A percentile compares a stretch with the other conserved stretches of the same genome.
These are phyloP conservation scores for Syngnathus rostellatus DNA, from an alignment of 2,797 vertebrate species.

Conservation along the genomic window DNA sequence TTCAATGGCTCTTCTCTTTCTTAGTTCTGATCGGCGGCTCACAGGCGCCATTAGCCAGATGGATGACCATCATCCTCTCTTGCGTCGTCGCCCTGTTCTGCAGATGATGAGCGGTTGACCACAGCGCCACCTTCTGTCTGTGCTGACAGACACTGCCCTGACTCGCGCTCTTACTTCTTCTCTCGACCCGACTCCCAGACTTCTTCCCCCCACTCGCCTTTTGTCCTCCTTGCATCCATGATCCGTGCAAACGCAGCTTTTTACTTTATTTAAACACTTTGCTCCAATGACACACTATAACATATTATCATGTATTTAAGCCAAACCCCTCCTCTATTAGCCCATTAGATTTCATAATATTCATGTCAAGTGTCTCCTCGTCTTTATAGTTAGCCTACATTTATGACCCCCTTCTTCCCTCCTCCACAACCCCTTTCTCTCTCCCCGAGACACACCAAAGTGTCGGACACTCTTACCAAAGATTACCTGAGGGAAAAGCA, in stretches of 20 bases:
- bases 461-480: constrained; percentile 77
- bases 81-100: constrained; percentile 57
- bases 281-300: constrained; percentile 26
- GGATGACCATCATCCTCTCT: constrained; percentile 59
- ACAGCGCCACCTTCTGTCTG: constrained; percentile 39
- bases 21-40: constrained; percentile 68
- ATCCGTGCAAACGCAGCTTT: constrained; percentile 8
- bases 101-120: constrained; percentile 70
- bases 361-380: constrained; percentile 24
- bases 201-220: constrained; percentile 13
- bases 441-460: constrained; percentile 69
- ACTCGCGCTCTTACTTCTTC: constrained; percentile 39
- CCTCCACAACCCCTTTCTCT: constrained; percentile 26
- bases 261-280: constrained; percentile 27
- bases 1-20: constrained; percentile 3
- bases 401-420: constrained; percentile 8
- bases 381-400: constrained; percentile 21
- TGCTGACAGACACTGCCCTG: constrained; percentile 49
- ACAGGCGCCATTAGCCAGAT: constrained; percentile 44
- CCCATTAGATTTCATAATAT: constrained; percentile 28
- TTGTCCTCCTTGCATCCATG: constrained; percentile 26
- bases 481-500: constrained; percentile 67
- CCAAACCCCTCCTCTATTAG: constrained; percentile 27
- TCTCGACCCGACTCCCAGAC: constrained; percentile 25
- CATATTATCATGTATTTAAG: constrained; percentile 40